phyloP scores from a whole-genome alignment of 2,113 vertebrate species.

The Pangasianodon gigas region DNA sequence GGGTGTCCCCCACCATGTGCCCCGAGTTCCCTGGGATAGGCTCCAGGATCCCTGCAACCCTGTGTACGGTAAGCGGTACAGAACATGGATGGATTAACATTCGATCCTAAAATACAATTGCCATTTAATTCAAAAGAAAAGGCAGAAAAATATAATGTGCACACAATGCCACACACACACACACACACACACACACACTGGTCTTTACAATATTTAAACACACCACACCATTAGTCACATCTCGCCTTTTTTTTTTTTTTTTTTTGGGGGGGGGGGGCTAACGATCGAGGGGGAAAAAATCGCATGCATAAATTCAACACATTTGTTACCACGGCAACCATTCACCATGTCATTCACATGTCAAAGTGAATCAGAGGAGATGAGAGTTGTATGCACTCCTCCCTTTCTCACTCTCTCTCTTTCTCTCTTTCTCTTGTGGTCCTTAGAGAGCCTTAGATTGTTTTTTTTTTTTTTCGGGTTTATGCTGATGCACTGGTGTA shows the following conservation, averaged over 20 bases:
- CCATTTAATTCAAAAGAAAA: background rate
- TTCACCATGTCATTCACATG: slow-evolving; percentile 99
- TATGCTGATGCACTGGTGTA: slow-evolving; percentile 4
- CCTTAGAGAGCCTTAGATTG: slow-evolving; percentile 66
- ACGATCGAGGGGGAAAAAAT: slow-evolving; percentile 72
- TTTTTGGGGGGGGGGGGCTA: background rate
- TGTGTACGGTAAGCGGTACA: no score
- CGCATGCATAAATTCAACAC: slow-evolving; percentile 99
- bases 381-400: slow-evolving; percentile 71
- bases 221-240: slow-evolving; percentile 73
- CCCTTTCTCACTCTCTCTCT: slow-evolving; percentile 59
- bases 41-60: no score
- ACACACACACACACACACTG: slow-evolving; percentile 40
- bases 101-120: background rate
- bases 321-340: slow-evolving; percentile 99
- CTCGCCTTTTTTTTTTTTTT: slow-evolving; percentile 63
- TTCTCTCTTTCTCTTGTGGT: slow-evolving; percentile 23
- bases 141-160: background rate
- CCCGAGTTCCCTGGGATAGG: no score
- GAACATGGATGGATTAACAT: background rate
- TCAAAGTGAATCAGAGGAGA: slow-evolving; percentile 97
- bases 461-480: slow-evolving; percentile 33
- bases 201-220: slow-evolving; percentile 66
- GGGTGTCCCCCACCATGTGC: no score
- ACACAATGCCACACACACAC: slow-evolving; percentile 18